Base-by-base conservation (phyloP, 2,113 vertebrate species). In the Formicarius rufipectus region DNA sequence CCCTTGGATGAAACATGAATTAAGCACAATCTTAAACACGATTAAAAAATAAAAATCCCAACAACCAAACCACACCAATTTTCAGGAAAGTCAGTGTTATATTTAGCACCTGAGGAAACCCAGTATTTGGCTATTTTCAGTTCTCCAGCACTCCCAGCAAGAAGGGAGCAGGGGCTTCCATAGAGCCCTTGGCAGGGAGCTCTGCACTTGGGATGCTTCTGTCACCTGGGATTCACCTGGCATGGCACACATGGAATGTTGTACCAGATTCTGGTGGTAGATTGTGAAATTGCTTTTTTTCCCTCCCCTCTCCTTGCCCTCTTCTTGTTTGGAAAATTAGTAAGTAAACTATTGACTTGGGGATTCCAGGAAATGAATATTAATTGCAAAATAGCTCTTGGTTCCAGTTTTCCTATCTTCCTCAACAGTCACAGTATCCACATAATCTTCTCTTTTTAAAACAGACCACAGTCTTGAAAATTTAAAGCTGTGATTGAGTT, bases 31-130 rank as follows among this genome's bases (percentile, higher is more conserved):
- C 28, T 63, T 49, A 59, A 2, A 11, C 8, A 11, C 9, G 12
- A 6, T 24, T 66, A 9, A 35, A 63, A 20, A 42, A n/a, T n/a
- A n/a, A n/a, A 44, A 35, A 16, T 1, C 4, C 5, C 11, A 37
- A 10, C 20, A 67, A 12, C 11, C 2, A 1, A 42, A 56, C 20
- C 14, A 7, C 14, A 10, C 2, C 5, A 21, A 17, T 28, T 14
- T 55, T 42, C 23, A 55, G 37, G n/a, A 62, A n/a, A 47, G 24
- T 60, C 53, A 19, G 30, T 12, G 2, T 53, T 53, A 4, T 14
- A 10, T 56, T 28, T 37, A 69, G 33, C 45, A 78, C 15, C 27
- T 25, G 59, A 21, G 44, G 49, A 67, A 72, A 45, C 0, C 7
- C 37, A 4, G 0, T 14, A 25, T 78, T 77, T 69, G 69, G 59